Evolutionary conservation across 2,797 vertebrate species (phyloP).

Genomic region (Sebastes kiyomatsui): DNA sequence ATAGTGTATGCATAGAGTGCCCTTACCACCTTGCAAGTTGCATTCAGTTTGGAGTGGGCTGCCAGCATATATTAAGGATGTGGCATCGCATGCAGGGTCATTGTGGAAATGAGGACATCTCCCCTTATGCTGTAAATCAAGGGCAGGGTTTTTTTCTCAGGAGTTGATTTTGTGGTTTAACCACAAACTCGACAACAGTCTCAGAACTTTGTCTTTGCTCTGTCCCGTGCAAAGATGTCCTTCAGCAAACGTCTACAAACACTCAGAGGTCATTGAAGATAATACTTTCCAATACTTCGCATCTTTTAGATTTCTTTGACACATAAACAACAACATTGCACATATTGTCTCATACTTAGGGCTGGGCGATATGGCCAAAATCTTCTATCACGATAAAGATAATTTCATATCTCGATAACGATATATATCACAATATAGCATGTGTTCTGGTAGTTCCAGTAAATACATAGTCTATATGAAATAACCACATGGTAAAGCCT

Average conservation of each 20-base stretch:
- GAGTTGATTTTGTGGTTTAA: constrained; percentile 17
- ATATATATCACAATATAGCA: too few relatives aligned
- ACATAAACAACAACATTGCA: background rate
- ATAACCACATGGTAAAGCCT: too few relatives aligned
- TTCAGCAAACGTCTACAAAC: background rate
- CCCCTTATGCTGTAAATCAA: background rate
- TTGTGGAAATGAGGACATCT: constrained; percentile 16
- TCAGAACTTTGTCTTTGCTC: constrained; percentile 10
- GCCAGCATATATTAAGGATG: constrained; percentile 33
- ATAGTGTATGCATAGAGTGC: constrained; percentile 51
- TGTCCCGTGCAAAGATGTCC: constrained; percentile 1
- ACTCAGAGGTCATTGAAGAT: background rate
- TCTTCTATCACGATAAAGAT: too few relatives aligned
- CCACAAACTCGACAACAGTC: background rate
- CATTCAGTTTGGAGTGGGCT: constrained; percentile 53
- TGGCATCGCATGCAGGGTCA: constrained; percentile 49
- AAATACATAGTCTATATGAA: too few relatives aligned
- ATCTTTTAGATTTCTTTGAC: background rate
- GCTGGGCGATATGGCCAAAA: too few relatives aligned
- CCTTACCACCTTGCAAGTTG: constrained; percentile 41
- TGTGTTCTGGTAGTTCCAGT: too few relatives aligned
- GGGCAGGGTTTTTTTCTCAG: background rate
- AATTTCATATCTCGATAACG: too few relatives aligned
- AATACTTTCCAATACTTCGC: background rate
- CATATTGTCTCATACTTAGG: background rate